These are phyloP conservation scores for Exocentrus adspersus DNA, from an alignment of 2,888 invertebrate genomes.

Conservation along the genomic window DNA sequence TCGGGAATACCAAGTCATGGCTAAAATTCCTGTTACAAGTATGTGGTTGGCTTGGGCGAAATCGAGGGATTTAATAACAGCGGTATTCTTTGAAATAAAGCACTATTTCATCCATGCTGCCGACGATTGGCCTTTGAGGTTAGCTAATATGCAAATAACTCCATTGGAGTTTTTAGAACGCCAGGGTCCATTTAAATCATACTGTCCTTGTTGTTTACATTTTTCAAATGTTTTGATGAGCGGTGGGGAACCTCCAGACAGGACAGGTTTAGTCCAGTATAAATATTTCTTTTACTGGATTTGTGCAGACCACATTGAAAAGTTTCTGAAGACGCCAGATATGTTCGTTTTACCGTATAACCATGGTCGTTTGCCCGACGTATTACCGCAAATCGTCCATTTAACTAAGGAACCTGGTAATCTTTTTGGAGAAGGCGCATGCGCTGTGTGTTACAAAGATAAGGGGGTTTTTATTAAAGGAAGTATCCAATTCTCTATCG, in stretches of 20 bases:
- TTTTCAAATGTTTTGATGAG: slow-evolving; percentile 54
- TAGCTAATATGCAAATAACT: slow-evolving; percentile 68
- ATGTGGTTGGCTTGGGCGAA: slow-evolving; percentile 68
- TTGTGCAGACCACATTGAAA: slow-evolving; percentile 67
- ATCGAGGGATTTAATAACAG: slow-evolving; percentile 60
- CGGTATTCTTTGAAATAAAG: slow-evolving; percentile 64
- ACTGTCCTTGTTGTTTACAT: slow-evolving; percentile 71
- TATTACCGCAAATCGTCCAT: slow-evolving; percentile 63
- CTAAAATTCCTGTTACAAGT: slow-evolving; percentile 64
- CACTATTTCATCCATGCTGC: slow-evolving; percentile 66
- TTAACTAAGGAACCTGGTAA: slow-evolving; percentile 44
- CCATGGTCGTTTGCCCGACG: slow-evolving; percentile 60
- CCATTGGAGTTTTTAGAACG: slow-evolving; percentile 66
- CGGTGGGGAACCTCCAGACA: slow-evolving; percentile 66
- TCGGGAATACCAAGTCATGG: slow-evolving; percentile 68
- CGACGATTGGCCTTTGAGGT: slow-evolving; percentile 64
- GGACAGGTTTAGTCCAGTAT: slow-evolving; percentile 69
- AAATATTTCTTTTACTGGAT: slow-evolving; percentile 70
- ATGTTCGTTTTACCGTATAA: slow-evolving; percentile 61
- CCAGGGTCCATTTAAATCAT: slow-evolving; percentile 66
- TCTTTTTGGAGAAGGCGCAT: slow-evolving; percentile 68
- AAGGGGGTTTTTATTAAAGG: slow-evolving; percentile 67
- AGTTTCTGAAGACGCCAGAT: slow-evolving; percentile 64
- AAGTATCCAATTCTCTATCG: slow-evolving; percentile 62
- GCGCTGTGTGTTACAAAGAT: slow-evolving; percentile 71